Conservation (phyloP, 2,888 invertebrate species). For the Ornithoptera alexandrae region DNA sequence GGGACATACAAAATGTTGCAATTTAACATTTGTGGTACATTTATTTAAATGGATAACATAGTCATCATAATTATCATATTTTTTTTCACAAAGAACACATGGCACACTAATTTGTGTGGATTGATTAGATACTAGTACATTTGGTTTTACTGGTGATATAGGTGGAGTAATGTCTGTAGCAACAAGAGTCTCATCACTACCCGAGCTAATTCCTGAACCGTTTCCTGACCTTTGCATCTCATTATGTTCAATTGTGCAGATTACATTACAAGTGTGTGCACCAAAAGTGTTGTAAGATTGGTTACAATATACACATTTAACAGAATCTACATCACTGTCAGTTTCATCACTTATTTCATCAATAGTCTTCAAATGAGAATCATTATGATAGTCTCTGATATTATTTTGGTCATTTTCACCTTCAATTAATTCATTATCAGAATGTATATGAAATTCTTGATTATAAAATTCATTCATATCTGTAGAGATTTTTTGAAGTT, state of each 20-base stretch:
- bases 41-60: slow-evolving; percentile 68
- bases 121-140: slow-evolving; percentile 38
- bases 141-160: slow-evolving; percentile 38
- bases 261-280: slow-evolving; percentile 63
- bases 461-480: slow-evolving; percentile 64
- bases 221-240: slow-evolving; percentile 62
- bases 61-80: slow-evolving; percentile 62
- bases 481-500: slow-evolving; percentile 52
- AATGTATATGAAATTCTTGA: slow-evolving; percentile 68
- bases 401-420: slow-evolving; percentile 67
- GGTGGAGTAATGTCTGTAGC: slow-evolving; percentile 56
- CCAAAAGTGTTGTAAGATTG: slow-evolving; percentile 63
- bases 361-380: slow-evolving; percentile 36
- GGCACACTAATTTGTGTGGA: slow-evolving; percentile 51
- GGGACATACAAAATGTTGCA: slow-evolving; percentile 71
- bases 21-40: slow-evolving; percentile 71
- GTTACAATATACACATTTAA: slow-evolving; percentile 71
- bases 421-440: slow-evolving; percentile 52
- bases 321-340: slow-evolving; percentile 72
- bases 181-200: slow-evolving; percentile 71
- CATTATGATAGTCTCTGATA: slow-evolving; percentile 47
- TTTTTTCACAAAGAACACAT: slow-evolving; percentile 70
- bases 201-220: slow-evolving; percentile 44
- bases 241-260: slow-evolving; percentile 69
- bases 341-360: slow-evolving; percentile 71